Percentiles rank a stretch among this genome's conserved stretches.
Evolutionary conservation across 23 tunicate genomes (phyloP).

Genomic region (Trididemnum clinides): DNA sequence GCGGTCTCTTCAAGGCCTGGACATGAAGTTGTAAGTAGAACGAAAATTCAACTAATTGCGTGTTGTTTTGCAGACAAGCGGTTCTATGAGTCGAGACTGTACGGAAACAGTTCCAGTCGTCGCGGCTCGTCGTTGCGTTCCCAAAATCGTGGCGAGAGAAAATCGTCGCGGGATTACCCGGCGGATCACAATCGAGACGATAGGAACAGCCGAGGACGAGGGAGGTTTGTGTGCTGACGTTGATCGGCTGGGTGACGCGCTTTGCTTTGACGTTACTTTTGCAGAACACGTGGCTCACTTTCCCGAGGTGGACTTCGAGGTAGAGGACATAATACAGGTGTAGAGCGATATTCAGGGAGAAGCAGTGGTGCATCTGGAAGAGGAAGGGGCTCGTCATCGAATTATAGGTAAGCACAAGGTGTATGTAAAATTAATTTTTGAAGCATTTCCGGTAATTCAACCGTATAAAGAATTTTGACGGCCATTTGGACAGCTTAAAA

Average conservation of each 20-base stretch:
- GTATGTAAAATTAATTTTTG: too few relatives aligned
- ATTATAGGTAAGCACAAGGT: not conserved
- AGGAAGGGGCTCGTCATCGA: constrained; percentile 15
- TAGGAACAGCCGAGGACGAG: constrained; percentile 31
- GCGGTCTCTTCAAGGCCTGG: too few relatives aligned
- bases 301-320: constrained; percentile 22
- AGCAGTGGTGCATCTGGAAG: constrained; percentile 22
- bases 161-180: not conserved
- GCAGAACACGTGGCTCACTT: constrained; percentile 10
- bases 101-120: not conserved
- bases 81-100: not conserved
- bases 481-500: too few relatives aligned
- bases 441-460: too few relatives aligned
- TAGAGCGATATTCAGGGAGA: not conserved
- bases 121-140: constrained; percentile 5
- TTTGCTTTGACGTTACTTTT: not conserved
- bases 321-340: not conserved
- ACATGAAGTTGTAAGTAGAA: too few relatives aligned
- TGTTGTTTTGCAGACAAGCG: constrained; percentile 26
- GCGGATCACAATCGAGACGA: not conserved
- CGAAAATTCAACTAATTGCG: too few relatives aligned
- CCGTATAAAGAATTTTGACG: too few relatives aligned
- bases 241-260: not conserved
- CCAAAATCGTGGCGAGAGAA: not conserved
- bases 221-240: not conserved